Base-by-base conservation (phyloP, 2,888 invertebrate genomes). In the Glaucopsyche alexis region DNA sequence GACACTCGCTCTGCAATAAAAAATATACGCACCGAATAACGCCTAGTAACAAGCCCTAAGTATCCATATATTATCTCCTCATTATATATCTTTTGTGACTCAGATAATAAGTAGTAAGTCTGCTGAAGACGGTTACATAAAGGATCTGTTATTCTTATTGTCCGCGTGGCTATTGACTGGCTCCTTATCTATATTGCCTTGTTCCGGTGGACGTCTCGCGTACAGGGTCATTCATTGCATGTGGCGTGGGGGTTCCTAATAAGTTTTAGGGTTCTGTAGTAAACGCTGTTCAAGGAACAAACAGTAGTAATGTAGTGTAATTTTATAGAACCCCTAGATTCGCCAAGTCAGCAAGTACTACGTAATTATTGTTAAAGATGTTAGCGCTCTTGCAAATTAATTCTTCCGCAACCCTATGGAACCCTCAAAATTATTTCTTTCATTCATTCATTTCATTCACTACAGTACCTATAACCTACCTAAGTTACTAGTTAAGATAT, bases 191-290 rank as follows among this genome's bases (percentile, higher is more conserved):
- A 49, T 47, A 69, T 69, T 69, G 29, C 47, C 14, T 8, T 49
- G 29, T 69, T 69, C 69, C 69, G 69, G 49, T 69, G 69, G 69
- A 69, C 29, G 49, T 29, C 69, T 47, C 45, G 45, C 49, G 49
- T 47, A 2, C 67, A 67, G 45, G 69, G 69, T 47, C 69, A 49
- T 14, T 47, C 0, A 3, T 7, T 42, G 40, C 40, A 16, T 49
- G 69, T 49, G 14, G 8, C 8, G 19, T 16, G 69, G 69, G 69
- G 13, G 29, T 16, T 38, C 14, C 60, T 60, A 13, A 60, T 55
- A 52, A 16, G 16, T 60, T 60, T 60, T 60, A 60, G 60, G 38
- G 29, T 60, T 60, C 19, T 19, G 19, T 29, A 19, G 29, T 60
- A 60, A 60, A 29, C 29, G 29, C 4, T 16, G 29, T 38, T 2